Evolutionary conservation across 2,113 vertebrate genomes (phyloP).

Genomic region (Tinamus guttatus): DNA sequence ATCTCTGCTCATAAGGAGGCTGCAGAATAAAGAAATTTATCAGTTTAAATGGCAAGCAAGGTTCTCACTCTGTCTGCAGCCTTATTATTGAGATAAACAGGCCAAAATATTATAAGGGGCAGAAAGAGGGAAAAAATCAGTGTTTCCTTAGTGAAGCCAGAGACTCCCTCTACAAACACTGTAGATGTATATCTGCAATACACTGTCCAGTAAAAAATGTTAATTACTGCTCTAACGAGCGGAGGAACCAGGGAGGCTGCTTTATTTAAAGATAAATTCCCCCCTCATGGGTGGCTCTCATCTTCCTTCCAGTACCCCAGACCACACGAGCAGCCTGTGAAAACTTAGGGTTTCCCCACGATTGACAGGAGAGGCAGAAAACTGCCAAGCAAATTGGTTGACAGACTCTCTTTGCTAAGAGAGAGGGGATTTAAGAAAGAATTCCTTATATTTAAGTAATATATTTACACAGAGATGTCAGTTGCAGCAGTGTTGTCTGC

Average conservation of each 20-base stretch:
- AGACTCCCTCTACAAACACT: neutral
- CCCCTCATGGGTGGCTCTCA: too few species aligned
- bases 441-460: neutral
- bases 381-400: neutral
- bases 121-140: neutral
- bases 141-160: neutral
- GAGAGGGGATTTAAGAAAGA: neutral
- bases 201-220: neutral
- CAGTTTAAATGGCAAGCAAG: neutral
- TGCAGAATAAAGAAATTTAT: neutral
- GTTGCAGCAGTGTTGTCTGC: conserved; percentile 13
- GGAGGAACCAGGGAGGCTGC: neutral
- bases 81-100: neutral
- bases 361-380: neutral
- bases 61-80: neutral
- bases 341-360: neutral
- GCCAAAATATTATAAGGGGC: neutral
- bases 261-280: neutral
- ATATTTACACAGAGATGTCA: conserved; percentile 10
- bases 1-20: neutral
- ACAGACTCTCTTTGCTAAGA: neutral
- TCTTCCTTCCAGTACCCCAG: neutral
- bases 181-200: neutral
- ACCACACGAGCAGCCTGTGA: neutral
- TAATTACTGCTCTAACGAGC: neutral